Conservation (phyloP, 1,140 invertebrate species). For the silkworm (Bombyx mori) region DNA sequence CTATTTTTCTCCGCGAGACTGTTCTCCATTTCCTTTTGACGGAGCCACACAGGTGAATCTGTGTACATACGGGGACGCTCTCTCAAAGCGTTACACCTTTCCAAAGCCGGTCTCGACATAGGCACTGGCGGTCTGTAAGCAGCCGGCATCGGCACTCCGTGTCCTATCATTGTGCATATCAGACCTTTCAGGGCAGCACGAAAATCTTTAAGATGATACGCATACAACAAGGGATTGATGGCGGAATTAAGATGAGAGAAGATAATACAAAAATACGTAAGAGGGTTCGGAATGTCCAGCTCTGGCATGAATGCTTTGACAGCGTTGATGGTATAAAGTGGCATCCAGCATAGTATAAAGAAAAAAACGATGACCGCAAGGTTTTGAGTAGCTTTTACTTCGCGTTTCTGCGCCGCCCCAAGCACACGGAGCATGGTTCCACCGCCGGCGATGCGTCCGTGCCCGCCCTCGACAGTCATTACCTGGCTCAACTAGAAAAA, state of each 20-base stretch:
- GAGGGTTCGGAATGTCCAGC: slow-evolving; percentile 76
- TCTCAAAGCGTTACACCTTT: slow-evolving; percentile 55
- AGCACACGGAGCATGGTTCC: slow-evolving; percentile 83
- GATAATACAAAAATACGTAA: slow-evolving; percentile 88
- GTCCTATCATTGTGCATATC: slow-evolving; percentile 72
- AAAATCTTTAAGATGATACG: slow-evolving; percentile 91
- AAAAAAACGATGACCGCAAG: slow-evolving; percentile 91
- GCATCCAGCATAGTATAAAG: slow-evolving; percentile 95
- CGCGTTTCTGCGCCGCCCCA: slow-evolving; percentile 85
- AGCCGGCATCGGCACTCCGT: slow-evolving; percentile 51
- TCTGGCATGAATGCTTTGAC: slow-evolving; percentile 84
- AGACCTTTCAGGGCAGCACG: slow-evolving; percentile 80
- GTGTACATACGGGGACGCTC: slow-evolving; percentile 61
- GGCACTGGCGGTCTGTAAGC: slow-evolving; percentile 53
- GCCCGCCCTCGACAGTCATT: slow-evolving; percentile 51
- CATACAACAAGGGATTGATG: slow-evolving; percentile 89
- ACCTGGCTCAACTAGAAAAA: slow-evolving; percentile 14
- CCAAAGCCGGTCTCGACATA: slow-evolving; percentile 47
- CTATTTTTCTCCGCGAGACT: slow-evolving; percentile 30
- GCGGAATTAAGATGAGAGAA: slow-evolving; percentile 91
- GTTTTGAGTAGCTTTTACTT: slow-evolving; percentile 93
- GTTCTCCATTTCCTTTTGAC: slow-evolving; percentile 54
- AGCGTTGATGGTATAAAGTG: slow-evolving; percentile 92
- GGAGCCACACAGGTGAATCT: slow-evolving; percentile 63
- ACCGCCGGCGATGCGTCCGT: slow-evolving; percentile 43